Evolutionary conservation across 2,888 invertebrate genomes (phyloP).

Genomic region (Ophion costatus): DNA sequence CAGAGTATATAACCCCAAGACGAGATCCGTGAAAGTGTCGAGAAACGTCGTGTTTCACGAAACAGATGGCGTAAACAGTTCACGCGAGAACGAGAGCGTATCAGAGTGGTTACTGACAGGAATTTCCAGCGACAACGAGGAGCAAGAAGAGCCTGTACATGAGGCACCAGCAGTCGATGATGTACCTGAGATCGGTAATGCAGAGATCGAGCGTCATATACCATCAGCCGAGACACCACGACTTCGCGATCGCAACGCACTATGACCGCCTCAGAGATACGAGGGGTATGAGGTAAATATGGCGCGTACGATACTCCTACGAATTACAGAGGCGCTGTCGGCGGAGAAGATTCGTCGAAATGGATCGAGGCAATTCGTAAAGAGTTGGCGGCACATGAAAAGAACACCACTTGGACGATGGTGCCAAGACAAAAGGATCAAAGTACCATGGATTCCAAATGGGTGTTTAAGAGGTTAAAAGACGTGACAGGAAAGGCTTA

Average conservation of each 20-base stretch:
- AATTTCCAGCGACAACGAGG: background rate
- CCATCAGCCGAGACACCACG: background rate
- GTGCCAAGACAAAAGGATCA: background rate
- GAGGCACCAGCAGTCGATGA: background rate
- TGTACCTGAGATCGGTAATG: no score
- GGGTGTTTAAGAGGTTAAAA: background rate
- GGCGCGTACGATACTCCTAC: background rate
- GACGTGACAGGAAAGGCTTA: background rate
- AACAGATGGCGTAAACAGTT: background rate
- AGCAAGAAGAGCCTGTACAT: background rate
- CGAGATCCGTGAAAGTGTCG: background rate
- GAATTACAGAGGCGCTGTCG: background rate
- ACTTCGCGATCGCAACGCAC: background rate
- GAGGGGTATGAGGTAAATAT: background rate
- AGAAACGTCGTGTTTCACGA: conserved; percentile 13
- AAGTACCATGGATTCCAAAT: background rate
- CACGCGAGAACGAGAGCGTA: background rate
- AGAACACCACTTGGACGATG: background rate
- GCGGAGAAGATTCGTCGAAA: background rate
- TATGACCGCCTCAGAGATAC: background rate
- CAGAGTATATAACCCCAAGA: conserved; percentile 7
- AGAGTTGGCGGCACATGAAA: background rate
- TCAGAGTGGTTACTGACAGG: background rate
- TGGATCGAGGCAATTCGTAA: conserved; percentile 14
- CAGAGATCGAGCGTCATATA: no score